Evolutionary conservation across 1,140 invertebrate species (phyloP).

Genomic region (Uloborus diversus): DNA sequence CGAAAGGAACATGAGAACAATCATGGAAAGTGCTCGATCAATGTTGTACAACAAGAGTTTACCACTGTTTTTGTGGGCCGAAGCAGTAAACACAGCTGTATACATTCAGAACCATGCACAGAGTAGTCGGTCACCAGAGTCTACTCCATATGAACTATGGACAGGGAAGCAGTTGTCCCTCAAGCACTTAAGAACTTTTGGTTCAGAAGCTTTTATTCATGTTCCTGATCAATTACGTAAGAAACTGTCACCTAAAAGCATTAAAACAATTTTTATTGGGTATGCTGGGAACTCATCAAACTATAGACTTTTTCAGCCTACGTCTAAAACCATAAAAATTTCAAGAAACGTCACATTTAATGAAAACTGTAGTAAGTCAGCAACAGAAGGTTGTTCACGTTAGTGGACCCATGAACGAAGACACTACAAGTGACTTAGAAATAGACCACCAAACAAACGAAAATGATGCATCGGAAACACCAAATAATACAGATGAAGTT

Average conservation of each 20-base stretch:
- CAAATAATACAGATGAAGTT: too few relatives aligned
- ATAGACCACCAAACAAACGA: too few relatives aligned
- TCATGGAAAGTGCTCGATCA: constrained; percentile 39
- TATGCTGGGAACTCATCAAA: constrained; percentile 16
- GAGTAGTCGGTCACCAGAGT: background rate
- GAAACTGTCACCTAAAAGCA: constrained; percentile 21
- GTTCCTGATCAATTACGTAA: background rate
- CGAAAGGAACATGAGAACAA: constrained; percentile 21
- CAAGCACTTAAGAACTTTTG: background rate
- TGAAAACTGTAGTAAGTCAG: too few relatives aligned
- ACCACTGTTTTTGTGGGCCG: constrained; percentile 19
- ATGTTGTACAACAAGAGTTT: constrained; percentile 24
- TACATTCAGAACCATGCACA: constrained; percentile 15
- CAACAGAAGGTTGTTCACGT: too few relatives aligned
- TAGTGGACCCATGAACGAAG: too few relatives aligned
- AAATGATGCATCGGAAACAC: too few relatives aligned
- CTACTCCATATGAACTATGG: constrained; percentile 8
- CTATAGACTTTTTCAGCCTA: constrained; percentile 7
- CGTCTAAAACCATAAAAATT: constrained; percentile 1
- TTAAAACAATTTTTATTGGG: constrained; percentile 21
- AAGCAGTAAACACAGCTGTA: constrained; percentile 32
- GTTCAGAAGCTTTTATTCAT: constrained; percentile 18
- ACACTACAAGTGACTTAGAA: too few relatives aligned
- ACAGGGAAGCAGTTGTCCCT: background rate
- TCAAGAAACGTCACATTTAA: constrained; percentile 21